Conservation (phyloP, 2,888 invertebrate genomes). For the Caenorhabditis sp. region DNA sequence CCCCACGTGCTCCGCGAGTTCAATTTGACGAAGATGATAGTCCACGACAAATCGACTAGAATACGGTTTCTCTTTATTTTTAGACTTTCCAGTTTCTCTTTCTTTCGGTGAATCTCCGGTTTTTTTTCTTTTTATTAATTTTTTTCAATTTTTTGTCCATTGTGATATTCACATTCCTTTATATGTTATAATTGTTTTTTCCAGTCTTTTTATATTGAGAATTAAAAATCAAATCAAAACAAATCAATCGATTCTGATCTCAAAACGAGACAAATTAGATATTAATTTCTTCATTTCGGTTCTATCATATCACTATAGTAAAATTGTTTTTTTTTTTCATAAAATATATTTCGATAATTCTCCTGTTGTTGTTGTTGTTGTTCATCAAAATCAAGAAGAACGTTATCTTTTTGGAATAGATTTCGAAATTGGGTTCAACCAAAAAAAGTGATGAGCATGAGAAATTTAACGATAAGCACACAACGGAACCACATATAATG, state of each 20-base stretch:
- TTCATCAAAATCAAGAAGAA: neutral
- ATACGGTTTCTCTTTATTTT: neutral
- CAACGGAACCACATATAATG: too few relatives aligned
- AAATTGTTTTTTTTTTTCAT: conserved; percentile 8
- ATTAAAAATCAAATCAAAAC: conserved; percentile 5
- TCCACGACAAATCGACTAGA: conserved; percentile 47
- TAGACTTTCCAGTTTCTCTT: neutral
- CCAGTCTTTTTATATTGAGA: neutral
- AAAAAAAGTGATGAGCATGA: too few relatives aligned
- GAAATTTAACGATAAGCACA: too few relatives aligned
- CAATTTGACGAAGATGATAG: conserved; percentile 68
- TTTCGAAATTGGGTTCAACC: too few relatives aligned
- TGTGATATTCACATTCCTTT: conserved; percentile 16
- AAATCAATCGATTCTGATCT: conserved; percentile 3
- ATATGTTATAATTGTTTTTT: conserved; percentile 3
- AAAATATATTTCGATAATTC: neutral
- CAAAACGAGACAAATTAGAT: conserved; percentile 1
- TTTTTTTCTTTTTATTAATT: conserved; percentile 1
- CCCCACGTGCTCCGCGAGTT: conserved; percentile 63
- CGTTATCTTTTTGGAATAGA: too few relatives aligned
- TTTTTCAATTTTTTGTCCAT: neutral
- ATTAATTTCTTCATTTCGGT: conserved; percentile 21
- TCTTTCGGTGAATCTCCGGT: conserved; percentile 7
- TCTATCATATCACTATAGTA: conserved; percentile 22
- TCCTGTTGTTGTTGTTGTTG: neutral